phyloP scores from a whole-genome alignment of 2,888 invertebrate species.

The Orgyia antiqua region DNA sequence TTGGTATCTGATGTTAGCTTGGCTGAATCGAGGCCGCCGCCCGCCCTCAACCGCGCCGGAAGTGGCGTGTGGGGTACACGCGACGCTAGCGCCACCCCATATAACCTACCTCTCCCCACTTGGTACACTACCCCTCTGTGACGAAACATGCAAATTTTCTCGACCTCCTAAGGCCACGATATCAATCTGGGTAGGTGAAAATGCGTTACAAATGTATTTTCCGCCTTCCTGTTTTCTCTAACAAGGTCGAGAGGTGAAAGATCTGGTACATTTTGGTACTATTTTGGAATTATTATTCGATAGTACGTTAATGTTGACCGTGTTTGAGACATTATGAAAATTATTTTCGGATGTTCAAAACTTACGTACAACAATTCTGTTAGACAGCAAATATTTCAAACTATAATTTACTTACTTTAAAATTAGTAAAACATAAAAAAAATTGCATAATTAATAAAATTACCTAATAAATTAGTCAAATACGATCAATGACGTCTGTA shows the following conservation, averaged over 20 bases:
- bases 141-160: constrained; percentile 66
- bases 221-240: constrained; percentile 34
- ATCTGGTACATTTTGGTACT: constrained; percentile 17
- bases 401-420: too few species aligned
- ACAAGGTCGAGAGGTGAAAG: constrained; percentile 47
- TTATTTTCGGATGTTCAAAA: neutral
- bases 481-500: too few species aligned
- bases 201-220: constrained; percentile 47
- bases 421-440: too few species aligned
- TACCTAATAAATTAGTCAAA: too few species aligned
- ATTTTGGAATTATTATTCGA: constrained; percentile 14
- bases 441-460: too few species aligned
- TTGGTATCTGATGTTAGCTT: constrained; percentile 55
- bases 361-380: too few species aligned
- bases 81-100: constrained; percentile 34
- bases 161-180: constrained; percentile 47
- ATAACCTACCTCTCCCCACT: constrained; percentile 9
- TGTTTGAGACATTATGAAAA: constrained; percentile 9
- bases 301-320: constrained; percentile 14
- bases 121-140: constrained; percentile 33
- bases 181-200: constrained; percentile 43
- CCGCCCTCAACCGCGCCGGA: constrained; percentile 42
- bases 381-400: too few species aligned
- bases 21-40: constrained; percentile 56
- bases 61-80: constrained; percentile 59